phyloP scores from a whole-genome alignment of 1,140 invertebrate species.

The Drosophila mauritiana region DNA sequence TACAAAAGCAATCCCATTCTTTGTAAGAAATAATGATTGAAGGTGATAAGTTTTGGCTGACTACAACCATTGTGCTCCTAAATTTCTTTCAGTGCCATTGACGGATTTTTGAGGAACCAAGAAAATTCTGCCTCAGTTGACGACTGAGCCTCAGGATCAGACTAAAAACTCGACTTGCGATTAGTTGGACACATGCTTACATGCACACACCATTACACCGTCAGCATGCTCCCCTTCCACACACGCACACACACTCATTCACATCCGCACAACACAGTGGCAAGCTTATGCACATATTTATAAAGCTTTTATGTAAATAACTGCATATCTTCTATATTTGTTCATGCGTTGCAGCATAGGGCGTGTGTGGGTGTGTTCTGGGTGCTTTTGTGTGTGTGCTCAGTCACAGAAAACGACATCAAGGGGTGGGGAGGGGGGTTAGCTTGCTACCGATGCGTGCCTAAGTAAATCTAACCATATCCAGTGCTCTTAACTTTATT shows the following conservation, averaged over 20 bases:
- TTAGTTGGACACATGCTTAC: slow-evolving; percentile 53
- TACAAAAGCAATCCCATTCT: background rate
- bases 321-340: slow-evolving; percentile 60
- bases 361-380: slow-evolving; percentile 12
- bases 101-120: slow-evolving; percentile 1
- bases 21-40: too few species aligned
- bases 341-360: slow-evolving; percentile 47
- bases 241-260: background rate
- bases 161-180: slow-evolving; percentile 23
- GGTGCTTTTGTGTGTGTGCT: slow-evolving; percentile 16
- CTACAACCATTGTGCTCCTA: background rate
- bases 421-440: background rate
- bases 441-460: slow-evolving; percentile 52
- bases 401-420: slow-evolving; percentile 25
- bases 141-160: slow-evolving; percentile 12
- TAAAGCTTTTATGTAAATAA: slow-evolving; percentile 65
- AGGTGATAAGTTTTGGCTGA: too few species aligned
- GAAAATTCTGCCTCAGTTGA: slow-evolving; percentile 14
- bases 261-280: slow-evolving; percentile 18
- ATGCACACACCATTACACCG: slow-evolving; percentile 22
- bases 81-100: background rate
- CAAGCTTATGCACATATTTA: slow-evolving; percentile 58
- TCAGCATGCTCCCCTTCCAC: background rate
- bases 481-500: slow-evolving; percentile 23
- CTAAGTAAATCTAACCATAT: slow-evolving; percentile 59